Percentiles rank a stretch among this genome's conserved stretches.
These are phyloP conservation scores for Paracanthobrama guichenoti DNA, from an alignment of 2,113 vertebrate species.

Conservation along the genomic window DNA sequence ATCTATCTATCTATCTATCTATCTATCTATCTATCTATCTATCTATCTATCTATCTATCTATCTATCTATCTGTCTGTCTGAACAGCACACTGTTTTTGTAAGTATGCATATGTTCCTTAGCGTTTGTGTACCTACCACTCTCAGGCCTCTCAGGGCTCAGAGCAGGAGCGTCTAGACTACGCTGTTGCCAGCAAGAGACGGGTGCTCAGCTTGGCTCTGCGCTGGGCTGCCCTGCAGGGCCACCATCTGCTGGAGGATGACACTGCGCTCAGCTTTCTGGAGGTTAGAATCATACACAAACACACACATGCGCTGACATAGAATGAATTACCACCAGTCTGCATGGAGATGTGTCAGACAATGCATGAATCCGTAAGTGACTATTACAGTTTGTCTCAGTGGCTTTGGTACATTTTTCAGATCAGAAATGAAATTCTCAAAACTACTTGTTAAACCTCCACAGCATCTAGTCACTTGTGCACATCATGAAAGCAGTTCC, in stretches of 20 bases:
- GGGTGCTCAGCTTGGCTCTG: constrained; percentile 86
- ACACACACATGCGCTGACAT: constrained; percentile 18
- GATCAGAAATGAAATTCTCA: too few relatives aligned
- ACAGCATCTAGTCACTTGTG: too few relatives aligned
- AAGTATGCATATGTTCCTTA: constrained; percentile 61
- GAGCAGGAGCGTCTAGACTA: constrained; percentile 96
- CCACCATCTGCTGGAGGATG: constrained; percentile 90
- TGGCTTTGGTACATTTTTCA: too few relatives aligned
- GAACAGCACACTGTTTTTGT: not conserved
- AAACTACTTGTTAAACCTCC: too few relatives aligned
- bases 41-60: too few relatives aligned
- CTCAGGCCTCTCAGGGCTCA: constrained; percentile 88
- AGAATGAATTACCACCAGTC: not conserved
- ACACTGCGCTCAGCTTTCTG: constrained; percentile 86
- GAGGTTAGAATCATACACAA: constrained; percentile 77
- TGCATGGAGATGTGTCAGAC: not conserved
- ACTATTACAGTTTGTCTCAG: too few relatives aligned
- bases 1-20: too few relatives aligned
- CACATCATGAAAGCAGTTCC: too few relatives aligned
- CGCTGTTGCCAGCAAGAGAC: constrained; percentile 86
- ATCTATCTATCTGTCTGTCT: too few relatives aligned
- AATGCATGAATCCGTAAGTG: not conserved
- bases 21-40: not conserved
- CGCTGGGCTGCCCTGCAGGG: constrained; percentile 87
- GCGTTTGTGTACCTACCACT: constrained; percentile 83